phyloP scores from a whole-genome alignment of 92 coral and sea anemone species.

The Zoanthus sansibaricus region DNA sequence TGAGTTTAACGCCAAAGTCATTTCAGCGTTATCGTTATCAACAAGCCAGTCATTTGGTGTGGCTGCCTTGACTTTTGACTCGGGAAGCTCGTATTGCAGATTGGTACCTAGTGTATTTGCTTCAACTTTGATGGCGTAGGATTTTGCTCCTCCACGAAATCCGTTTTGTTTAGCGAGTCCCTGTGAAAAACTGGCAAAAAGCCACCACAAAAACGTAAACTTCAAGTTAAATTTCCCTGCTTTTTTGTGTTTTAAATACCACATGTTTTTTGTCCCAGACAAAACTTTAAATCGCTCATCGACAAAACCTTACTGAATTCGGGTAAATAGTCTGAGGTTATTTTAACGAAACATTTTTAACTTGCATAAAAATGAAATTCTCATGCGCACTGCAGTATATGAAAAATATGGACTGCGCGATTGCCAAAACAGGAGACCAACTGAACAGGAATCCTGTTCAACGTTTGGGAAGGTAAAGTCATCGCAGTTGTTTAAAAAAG shows the following conservation, averaged over 20 bases:
- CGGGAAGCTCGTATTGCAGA: constrained; percentile 80
- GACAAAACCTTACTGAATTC: no score
- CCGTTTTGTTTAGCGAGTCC: constrained; percentile 60
- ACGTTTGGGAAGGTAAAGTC: no score
- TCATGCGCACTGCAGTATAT: no score
- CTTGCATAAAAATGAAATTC: no score
- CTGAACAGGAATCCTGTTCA: no score
- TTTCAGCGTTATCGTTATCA: constrained; percentile 87
- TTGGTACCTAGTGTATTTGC: constrained; percentile 83
- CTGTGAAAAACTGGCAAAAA: constrained; percentile 9
- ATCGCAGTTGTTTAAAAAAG: no score
- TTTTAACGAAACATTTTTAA: no score
- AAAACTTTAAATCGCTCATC: neutral
- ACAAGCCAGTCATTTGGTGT: constrained; percentile 83
- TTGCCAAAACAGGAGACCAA: no score
- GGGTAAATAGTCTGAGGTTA: no score
- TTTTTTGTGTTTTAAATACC: neutral
- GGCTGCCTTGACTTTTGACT: constrained; percentile 80
- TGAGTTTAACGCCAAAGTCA: constrained; percentile 72
- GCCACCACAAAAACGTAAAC: constrained; percentile 24
- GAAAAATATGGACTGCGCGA: no score
- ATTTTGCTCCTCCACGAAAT: constrained; percentile 82
- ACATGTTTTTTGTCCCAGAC: neutral
- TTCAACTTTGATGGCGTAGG: constrained; percentile 84
- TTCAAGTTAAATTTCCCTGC: constrained; percentile 12